These are phyloP conservation scores for Malaclemys terrapin DNA, from an alignment of 2,113 vertebrate genomes.

Conservation along the genomic window DNA sequence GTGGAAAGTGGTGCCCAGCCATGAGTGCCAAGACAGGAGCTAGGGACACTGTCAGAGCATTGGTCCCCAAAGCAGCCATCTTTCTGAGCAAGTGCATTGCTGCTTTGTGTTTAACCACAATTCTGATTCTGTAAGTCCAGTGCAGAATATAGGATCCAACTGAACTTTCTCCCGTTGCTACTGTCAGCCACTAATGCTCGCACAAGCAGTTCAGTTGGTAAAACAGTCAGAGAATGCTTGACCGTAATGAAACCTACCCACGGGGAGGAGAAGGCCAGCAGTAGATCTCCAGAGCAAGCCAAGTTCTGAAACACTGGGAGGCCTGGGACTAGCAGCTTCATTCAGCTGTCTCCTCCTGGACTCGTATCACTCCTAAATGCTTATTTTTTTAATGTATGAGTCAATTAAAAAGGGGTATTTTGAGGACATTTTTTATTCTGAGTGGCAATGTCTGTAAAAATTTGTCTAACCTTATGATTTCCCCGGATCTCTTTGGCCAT, in stretches of 20 bases:
- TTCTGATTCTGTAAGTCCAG: neutral
- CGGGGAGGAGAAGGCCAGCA: neutral
- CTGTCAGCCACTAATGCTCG: neutral
- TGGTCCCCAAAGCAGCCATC: neutral
- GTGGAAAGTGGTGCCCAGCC: neutral
- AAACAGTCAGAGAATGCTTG: neutral
- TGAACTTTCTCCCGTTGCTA: neutral
- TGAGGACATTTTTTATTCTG: neutral
- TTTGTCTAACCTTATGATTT: neutral
- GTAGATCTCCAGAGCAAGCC: neutral
- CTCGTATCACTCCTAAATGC: neutral
- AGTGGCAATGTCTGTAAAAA: neutral
- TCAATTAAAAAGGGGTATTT: neutral
- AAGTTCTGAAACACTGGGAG: neutral
- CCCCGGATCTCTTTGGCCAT: rapidly evolving
- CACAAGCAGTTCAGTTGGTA: neutral
- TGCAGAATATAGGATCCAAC: constrained; percentile 8
- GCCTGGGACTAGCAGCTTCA: neutral
- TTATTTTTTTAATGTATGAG: neutral
- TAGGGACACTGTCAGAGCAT: neutral
- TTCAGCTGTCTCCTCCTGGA: constrained; percentile 22
- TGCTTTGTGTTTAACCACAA: neutral
- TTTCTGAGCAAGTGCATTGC: neutral
- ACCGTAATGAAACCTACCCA: neutral
- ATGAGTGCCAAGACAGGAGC: neutral